A percentile compares a stretch with the other conserved stretches of the same genome.
phyloP scores from a whole-genome alignment of 2,888 invertebrate species.

The Parnassius smintheus region DNA sequence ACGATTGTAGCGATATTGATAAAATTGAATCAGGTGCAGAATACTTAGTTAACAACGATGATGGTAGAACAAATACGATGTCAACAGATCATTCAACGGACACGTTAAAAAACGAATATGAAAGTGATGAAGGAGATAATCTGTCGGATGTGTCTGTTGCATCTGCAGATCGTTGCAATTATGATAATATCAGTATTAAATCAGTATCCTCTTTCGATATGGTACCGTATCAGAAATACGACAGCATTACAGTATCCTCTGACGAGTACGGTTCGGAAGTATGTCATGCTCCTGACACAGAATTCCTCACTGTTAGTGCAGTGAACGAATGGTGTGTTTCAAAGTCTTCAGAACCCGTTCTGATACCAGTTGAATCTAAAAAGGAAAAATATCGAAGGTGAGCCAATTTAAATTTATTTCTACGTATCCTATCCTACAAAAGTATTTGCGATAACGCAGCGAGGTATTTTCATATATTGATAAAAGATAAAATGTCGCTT shows the following conservation, averaged over 20 bases:
- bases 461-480: slow-evolving; percentile 57
- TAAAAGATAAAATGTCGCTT: slow-evolving; percentile 58
- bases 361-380: slow-evolving; percentile 72
- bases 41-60: slow-evolving; percentile 61
- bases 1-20: slow-evolving; percentile 56
- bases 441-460: slow-evolving; percentile 65
- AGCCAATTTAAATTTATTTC: slow-evolving; percentile 56
- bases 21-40: slow-evolving; percentile 58
- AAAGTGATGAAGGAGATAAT: slow-evolving; percentile 64
- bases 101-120: slow-evolving; percentile 70
- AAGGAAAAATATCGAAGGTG: slow-evolving; percentile 79
- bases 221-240: slow-evolving; percentile 76
- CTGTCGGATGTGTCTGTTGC: slow-evolving; percentile 58
- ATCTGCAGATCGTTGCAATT: slow-evolving; percentile 66
- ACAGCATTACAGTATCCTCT: slow-evolving; percentile 75
- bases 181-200: slow-evolving; percentile 77
- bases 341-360: slow-evolving; percentile 65
- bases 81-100: slow-evolving; percentile 74
- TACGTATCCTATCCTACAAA: slow-evolving; percentile 44
- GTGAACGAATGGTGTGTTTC: slow-evolving; percentile 78
- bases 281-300: slow-evolving; percentile 72
- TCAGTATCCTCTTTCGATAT: slow-evolving; percentile 76
- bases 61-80: slow-evolving; percentile 61
- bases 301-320: slow-evolving; percentile 76
- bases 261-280: slow-evolving; percentile 77